Evolutionary conservation across 1,140 invertebrate species (phyloP), one percentile per base, ranked within the genome.

Genomic region (Antheraea mylitta): DNA sequence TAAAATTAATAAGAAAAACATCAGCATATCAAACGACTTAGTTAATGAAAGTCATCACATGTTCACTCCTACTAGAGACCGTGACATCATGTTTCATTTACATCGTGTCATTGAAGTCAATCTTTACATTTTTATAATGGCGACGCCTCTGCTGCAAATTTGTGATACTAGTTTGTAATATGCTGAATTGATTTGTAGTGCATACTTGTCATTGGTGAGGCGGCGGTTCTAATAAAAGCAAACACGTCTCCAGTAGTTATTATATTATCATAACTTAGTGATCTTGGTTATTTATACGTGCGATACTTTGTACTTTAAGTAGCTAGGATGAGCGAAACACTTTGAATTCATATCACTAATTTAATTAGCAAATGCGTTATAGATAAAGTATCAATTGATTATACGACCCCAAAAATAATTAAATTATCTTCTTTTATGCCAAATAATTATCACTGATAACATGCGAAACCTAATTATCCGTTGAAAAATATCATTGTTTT

Each of bases 141-240:
- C 18, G 22, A 65, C 64, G 64, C 19, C 18, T 45, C 19, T 18
- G 64, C 38, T 48, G 8, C 64, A 64, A 38, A 58, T 67, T 63
- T 72, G 67, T 37, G 45, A 13, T 53, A 70, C 76, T 76, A 72
- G 74, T 74, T 67, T 61, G 69, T 61, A 80, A 75, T 73, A 71
- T 68, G 71, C 69, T 77, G 69, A 77, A 77, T 77, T 77, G 75
- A 75, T 77, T 79, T 70, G 74, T 75, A 70, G 37, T 72, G 68
- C 74, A 71, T 69, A 61, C 64, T 66, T 75, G 66, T 69, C 68
- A 42, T 66, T 22, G 19, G 45, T 53, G 11, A 53, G 45, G 11
- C 45, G 11, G 45, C 11, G 45, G 16, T 13, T 53, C 45, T 53
- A 53, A 53, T 53, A 53, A 53, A 13, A 53, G 6, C 45, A 53